Evolutionary conservation across 2,888 invertebrate species (phyloP), one percentile per base, ranked within the genome.

Genomic region (Conus canariensis): DNA sequence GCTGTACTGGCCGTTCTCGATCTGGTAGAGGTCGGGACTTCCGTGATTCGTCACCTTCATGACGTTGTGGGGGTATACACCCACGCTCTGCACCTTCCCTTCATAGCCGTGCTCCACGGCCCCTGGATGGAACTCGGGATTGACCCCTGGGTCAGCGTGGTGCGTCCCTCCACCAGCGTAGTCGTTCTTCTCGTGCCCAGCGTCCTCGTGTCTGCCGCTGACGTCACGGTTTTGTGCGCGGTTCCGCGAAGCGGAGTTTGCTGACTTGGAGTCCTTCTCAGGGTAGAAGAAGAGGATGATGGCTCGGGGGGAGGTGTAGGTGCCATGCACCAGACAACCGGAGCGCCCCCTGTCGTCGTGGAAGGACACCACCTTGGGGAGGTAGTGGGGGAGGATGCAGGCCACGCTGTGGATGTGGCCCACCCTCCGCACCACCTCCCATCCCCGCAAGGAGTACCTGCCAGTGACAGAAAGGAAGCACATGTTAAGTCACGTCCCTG

Each of bases 331-430:
- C 56, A 91, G n/a, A 64, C 91, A 91, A 2, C 91, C 91, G 1
- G 83, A 80, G 70, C 87, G 88, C 30, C 88, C 90, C 19, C 25
- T n/a, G 67, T 90, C 83, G 88, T 91, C 90, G 30, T 64, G n/a
- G 70, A 91, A 91, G 70, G 91, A 90, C 10, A 88, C 77, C 16
- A 87, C 90, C n/a, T 88, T 85, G 25, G 90, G 90, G 22, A 91
- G 22, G n/a, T 88, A 82, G n/a, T 83, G 88, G 8, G 91, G 91
- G 14, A 90, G 88, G 86, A 90, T 90, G 87, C 91, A 91, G 14
- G 90, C 74, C 80, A 90, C 90, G n/a, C 74, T 88, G 22, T 87
- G 90, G 58, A 91, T 77, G 67, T 82, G 83, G 8, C 90, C 88
- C 8, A 22, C 19, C 59, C 64, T 56, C n/a, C 88, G 67, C n/a